Evolutionary conservation across 2,888 invertebrate species (phyloP).

Genomic region (Tiliacea citrago): DNA sequence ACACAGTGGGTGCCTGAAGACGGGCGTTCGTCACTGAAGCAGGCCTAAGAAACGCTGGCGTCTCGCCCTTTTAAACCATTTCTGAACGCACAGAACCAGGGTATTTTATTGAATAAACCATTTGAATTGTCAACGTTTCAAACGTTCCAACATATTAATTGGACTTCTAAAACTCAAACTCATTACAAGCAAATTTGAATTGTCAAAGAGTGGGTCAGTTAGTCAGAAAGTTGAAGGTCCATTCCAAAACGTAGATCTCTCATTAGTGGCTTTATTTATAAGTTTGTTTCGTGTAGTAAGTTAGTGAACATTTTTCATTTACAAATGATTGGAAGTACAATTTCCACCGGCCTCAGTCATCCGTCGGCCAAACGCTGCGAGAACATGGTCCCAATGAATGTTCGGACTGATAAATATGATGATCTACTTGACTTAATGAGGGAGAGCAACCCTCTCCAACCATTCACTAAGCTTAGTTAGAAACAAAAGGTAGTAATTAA

Average conservation of each 20-base stretch:
- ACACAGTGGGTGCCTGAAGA: no score
- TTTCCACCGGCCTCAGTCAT: not conserved
- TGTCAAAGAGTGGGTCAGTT: no score
- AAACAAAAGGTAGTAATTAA: conserved; percentile 10
- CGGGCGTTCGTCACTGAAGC: no score
- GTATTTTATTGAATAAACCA: not conserved
- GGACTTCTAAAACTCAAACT: not conserved
- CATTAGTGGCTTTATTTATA: no score
- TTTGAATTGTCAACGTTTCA: not conserved
- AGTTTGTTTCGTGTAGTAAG: not conserved
- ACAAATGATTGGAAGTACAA: not conserved
- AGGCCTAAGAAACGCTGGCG: no score
- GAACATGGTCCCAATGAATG: not conserved
- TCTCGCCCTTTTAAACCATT: not conserved
- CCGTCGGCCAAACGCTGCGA: not conserved
- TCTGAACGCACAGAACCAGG: not conserved
- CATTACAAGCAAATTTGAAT: no score
- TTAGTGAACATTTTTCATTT: not conserved
- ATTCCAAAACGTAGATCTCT: no score
- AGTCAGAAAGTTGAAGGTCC: no score
- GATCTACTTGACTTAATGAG: not conserved
- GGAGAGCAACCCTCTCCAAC: not conserved
- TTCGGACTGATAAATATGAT: not conserved
- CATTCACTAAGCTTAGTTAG: not conserved
- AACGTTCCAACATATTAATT: not conserved